These are phyloP conservation scores for Parapristionchus giblindavisi DNA, from an alignment of 2,888 invertebrate genomes.

Conservation along the genomic window DNA sequence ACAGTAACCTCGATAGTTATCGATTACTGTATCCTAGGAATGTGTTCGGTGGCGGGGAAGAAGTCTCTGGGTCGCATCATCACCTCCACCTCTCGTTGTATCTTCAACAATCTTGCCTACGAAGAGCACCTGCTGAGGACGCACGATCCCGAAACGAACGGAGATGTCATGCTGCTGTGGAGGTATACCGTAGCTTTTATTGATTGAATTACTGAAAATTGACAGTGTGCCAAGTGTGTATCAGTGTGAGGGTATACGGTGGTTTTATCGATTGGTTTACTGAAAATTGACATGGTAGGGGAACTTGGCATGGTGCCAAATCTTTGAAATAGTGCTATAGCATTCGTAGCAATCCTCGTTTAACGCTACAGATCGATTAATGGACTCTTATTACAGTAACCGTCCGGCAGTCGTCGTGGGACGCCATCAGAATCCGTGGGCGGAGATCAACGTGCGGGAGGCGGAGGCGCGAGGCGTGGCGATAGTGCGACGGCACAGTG, in stretches of 20 bases:
- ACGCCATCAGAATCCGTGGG: slow-evolving; percentile 94
- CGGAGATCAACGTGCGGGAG: slow-evolving; percentile 81
- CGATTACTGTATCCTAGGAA: slow-evolving; percentile 20
- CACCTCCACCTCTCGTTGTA: slow-evolving; percentile 75
- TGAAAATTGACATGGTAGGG: background rate
- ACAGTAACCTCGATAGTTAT: too few species aligned
- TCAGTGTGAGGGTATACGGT: too few species aligned
- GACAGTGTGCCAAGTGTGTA: too few species aligned
- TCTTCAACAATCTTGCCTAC: slow-evolving; percentile 90
- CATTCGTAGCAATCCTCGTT: background rate
- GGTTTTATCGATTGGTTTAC: too few species aligned
- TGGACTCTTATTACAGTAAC: slow-evolving; percentile 73
- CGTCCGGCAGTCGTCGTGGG: slow-evolving; percentile 94
- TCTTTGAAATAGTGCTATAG: too few species aligned
- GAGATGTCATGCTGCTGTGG: slow-evolving; percentile 89
- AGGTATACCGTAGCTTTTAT: slow-evolving; percentile 71
- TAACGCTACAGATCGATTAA: background rate
- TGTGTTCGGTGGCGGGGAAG: slow-evolving; percentile 29
- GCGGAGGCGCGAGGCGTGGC: background rate
- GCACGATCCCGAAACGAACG: slow-evolving; percentile 80
- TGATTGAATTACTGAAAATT: too few species aligned
- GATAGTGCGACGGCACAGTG: slow-evolving; percentile 84
- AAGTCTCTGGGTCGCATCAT: slow-evolving; percentile 8
- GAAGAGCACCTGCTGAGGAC: slow-evolving; percentile 95
- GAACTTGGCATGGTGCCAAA: too few species aligned